Evolutionary conservation across 2,797 vertebrate species (phyloP).

Genomic region (Choloepus didactylus): DNA sequence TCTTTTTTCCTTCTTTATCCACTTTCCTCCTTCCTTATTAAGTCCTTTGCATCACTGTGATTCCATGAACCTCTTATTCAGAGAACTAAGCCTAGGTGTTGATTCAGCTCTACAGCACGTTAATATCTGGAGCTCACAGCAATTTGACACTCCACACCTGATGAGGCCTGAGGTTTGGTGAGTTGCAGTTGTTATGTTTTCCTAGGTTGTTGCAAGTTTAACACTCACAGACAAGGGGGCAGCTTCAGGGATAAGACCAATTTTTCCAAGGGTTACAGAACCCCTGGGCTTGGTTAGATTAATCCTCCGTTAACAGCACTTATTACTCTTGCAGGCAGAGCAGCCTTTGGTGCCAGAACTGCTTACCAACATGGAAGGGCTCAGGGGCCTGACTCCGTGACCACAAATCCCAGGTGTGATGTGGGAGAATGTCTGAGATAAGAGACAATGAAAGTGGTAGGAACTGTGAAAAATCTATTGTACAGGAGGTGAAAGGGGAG

Average conservation of each 20-base stretch:
- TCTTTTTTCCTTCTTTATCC: conserved; percentile 79
- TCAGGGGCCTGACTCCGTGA: conserved; percentile 72
- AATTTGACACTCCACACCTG: conserved; percentile 84
- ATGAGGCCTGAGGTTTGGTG: conserved; percentile 84
- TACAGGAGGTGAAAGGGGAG: conserved; percentile 66
- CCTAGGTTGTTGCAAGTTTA: conserved; percentile 83
- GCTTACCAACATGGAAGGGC: conserved; percentile 73
- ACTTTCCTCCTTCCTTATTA: conserved; percentile 82
- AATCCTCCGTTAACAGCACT: conserved; percentile 76
- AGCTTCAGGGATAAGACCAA: conserved; percentile 77
- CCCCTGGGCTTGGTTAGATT: conserved; percentile 74
- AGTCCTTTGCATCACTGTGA: conserved; percentile 43
- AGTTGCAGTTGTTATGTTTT: conserved; percentile 83
- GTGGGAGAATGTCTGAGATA: conserved; percentile 74
- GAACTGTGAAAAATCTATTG: conserved; percentile 80
- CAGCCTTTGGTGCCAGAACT: conserved; percentile 66
- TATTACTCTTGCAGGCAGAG: conserved; percentile 70
- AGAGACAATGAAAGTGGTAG: conserved; percentile 76
- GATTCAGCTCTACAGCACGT: conserved; percentile 87
- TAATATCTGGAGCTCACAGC: conserved; percentile 86
- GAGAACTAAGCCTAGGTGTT: conserved; percentile 87
- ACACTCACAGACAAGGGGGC: conserved; percentile 81
- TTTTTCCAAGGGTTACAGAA: conserved; percentile 82
- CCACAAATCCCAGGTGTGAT: conserved; percentile 78
- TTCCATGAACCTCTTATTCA: conserved; percentile 85